These are phyloP conservation scores for Abrostola tripartita DNA, from an alignment of 2,888 invertebrate genomes.

Conservation along the genomic window DNA sequence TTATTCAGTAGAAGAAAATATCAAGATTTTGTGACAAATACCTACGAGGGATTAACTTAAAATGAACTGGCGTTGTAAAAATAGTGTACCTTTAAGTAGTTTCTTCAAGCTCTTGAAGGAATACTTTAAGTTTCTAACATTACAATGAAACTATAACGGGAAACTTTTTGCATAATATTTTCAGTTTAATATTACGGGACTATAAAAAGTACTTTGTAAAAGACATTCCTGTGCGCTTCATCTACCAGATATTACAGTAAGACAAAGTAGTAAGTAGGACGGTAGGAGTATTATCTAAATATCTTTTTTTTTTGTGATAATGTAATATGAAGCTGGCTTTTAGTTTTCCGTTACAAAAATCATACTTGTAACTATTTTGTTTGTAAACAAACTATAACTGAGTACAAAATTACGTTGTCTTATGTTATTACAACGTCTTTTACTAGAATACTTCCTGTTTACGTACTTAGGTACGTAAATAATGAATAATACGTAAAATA, in stretches of 20 bases:
- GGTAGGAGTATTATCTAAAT: too few species aligned
- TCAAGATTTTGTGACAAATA: not conserved
- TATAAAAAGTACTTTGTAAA: conserved; percentile 11
- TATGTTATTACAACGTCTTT: too few species aligned
- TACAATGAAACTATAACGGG: not conserved
- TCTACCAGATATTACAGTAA: conserved; percentile 20
- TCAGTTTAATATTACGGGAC: conserved; percentile 29
- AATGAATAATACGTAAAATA: too few species aligned
- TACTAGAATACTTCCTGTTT: too few species aligned
- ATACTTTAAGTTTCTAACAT: not conserved
- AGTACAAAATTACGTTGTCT: too few species aligned
- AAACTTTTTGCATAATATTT: conserved; percentile 19
- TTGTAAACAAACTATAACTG: too few species aligned
- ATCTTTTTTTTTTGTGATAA: not conserved
- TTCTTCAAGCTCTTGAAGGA: too few species aligned
- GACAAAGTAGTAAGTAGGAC: conserved; percentile 16
- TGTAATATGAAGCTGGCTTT: too few species aligned
- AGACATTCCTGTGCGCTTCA: conserved; percentile 17
- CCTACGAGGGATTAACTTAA: not conserved
- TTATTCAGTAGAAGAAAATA: conserved; percentile 14
- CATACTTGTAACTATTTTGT: too few species aligned
- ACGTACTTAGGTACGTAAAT: too few species aligned
- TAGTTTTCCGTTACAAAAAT: too few species aligned
- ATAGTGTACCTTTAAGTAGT: too few species aligned
- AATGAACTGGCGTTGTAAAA: not conserved